Base-by-base conservation (phyloP, 2,888 invertebrate genomes). In the Himalopsyche tibetana region DNA sequence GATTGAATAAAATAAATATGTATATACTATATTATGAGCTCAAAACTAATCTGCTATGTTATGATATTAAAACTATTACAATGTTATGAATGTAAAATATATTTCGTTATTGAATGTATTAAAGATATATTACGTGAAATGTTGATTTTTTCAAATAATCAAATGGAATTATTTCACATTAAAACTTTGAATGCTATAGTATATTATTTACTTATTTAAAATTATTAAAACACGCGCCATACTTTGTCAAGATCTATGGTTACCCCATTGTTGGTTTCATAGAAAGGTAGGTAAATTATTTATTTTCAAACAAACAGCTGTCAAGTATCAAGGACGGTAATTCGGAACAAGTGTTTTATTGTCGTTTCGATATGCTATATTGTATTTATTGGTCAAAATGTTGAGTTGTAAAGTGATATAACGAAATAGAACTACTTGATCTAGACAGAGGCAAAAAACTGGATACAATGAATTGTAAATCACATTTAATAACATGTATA, bases 311-410 rank as follows among this genome's bases (percentile, higher is more conserved):
- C 63, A 63, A 63, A 63, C 63, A 63, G 63, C 19, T 63, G 63
- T 63, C 63, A 63, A 63, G 63, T 19, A 63, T 63, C 63, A 63
- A 63, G 63, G 63, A 63, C 63, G 19, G 19, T 63, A 63, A 63
- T 63, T 63, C 63, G 63, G 63, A 63, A 63, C 63, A 63, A 63
- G 63, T 63, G 63, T 63, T 63, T 63, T 63, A 63, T 63, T 63
- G 63, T 63, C 63, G 63, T 63, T 63, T 63, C 63, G 63, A 63
- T 63, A 63, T 63, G 63, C 63, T 28, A 19, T 63, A 63, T 63
- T 63, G 63, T 63, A 63, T 63, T 63, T 63, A 63, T 63, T 63
- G 19, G 63, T 28, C 63, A 63, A 63, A 63, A 63, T 63, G 63
- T 28, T 63, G 63, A 63, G 63, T 63, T 63, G 63, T 63, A 63